These are phyloP conservation scores for Falco peregrinus DNA, from an alignment of 2,797 vertebrate genomes.

Conservation along the genomic window DNA sequence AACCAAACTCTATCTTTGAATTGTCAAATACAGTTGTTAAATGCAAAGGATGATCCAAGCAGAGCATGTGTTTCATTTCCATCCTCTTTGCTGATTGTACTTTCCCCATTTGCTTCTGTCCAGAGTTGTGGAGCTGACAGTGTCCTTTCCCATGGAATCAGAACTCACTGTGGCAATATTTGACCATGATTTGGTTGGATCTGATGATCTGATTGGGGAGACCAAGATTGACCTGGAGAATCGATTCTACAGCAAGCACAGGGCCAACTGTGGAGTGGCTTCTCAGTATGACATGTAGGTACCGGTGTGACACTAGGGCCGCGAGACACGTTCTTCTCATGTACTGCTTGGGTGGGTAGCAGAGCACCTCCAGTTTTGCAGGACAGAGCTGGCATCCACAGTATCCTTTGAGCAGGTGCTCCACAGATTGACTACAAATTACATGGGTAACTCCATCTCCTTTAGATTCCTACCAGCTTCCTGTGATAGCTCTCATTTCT, in stretches of 20 bases:
- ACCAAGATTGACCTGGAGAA: conserved; percentile 93
- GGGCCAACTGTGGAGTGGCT: conserved; percentile 87
- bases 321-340: fast-evolving
- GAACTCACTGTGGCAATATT: conserved; percentile 85
- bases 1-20: neutral
- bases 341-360: neutral
- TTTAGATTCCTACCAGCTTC: neutral
- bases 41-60: neutral
- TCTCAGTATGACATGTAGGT: conserved; percentile 87
- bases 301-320: neutral
- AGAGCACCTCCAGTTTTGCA: neutral
- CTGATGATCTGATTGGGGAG: conserved; percentile 91
- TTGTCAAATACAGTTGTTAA: neutral
- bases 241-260: conserved; percentile 92
- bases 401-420: neutral
- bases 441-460: neutral
- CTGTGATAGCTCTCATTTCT: neutral
- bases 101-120: neutral
- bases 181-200: conserved; percentile 90
- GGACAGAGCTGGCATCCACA: neutral
- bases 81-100: neutral
- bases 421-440: neutral
- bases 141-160: conserved; percentile 90
- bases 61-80: neutral
- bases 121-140: conserved; percentile 90